phyloP scores from a whole-genome alignment of 2,113 vertebrate genomes.

The Orthochromis malagaraziensis region DNA sequence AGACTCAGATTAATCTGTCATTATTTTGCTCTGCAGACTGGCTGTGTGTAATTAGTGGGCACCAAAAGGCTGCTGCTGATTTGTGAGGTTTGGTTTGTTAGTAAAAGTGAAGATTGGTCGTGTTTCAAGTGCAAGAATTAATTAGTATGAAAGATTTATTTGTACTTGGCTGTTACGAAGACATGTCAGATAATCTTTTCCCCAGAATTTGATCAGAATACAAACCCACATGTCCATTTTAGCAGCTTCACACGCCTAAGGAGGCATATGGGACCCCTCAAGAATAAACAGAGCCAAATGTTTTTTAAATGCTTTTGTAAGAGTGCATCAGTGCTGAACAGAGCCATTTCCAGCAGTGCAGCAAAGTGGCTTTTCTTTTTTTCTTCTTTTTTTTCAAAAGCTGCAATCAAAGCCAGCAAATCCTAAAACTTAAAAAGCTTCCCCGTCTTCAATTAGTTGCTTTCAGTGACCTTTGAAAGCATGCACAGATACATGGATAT shows the following conservation, averaged over 20 bases:
- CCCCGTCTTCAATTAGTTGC: neutral
- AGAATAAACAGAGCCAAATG: conserved; percentile 70
- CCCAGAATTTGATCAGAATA: conserved; percentile 18
- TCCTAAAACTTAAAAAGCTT: neutral
- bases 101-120: neutral
- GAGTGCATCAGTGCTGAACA: conserved; percentile 65
- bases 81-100: conserved; percentile 2
- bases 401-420: neutral
- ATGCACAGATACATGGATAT: neutral
- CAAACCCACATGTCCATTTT: conserved; percentile 22
- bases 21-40: neutral
- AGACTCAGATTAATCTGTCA: neutral
- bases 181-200: neutral
- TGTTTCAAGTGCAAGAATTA: neutral
- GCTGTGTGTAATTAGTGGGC: neutral
- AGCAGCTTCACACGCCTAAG: neutral
- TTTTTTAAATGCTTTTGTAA: conserved; percentile 34
- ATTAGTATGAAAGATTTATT: neutral
- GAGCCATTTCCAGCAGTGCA: conserved; percentile 19
- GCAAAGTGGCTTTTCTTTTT: neutral
- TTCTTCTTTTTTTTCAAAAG: neutral
- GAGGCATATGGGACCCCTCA: conserved; percentile 40
- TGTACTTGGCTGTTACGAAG: neutral
- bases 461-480: neutral
- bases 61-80: neutral